Conservation (phyloP, 1,140 invertebrate species). For the Megalonaias nervosa region DNA sequence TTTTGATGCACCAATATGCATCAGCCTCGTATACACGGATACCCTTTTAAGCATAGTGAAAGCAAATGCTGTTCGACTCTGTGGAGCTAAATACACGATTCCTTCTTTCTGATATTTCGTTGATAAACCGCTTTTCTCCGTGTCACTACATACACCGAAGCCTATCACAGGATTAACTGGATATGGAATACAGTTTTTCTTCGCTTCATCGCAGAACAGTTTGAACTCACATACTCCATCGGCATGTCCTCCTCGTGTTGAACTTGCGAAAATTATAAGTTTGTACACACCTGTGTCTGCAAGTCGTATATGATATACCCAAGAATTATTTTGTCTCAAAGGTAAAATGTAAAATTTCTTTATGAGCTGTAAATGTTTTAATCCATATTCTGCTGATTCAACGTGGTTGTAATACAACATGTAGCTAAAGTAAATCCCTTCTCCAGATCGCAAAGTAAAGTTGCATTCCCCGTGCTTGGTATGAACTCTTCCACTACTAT, state of each 20-base stretch:
- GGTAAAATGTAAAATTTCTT: slow-evolving; percentile 8
- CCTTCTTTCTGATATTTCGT: slow-evolving; percentile 19
- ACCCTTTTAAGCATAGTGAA: slow-evolving; percentile 18
- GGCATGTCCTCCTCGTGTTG: neutral
- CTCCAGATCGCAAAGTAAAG: too few species aligned
- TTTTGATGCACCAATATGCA: slow-evolving; percentile 14
- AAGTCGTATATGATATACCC: slow-evolving; percentile 19
- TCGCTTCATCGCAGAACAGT: slow-evolving; percentile 6
- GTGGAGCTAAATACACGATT: slow-evolving; percentile 12
- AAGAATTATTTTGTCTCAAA: slow-evolving; percentile 3
- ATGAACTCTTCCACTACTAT: too few species aligned
- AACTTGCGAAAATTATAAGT: slow-evolving; percentile 9
- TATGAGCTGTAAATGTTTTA: slow-evolving; percentile 5
- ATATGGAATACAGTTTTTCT: slow-evolving; percentile 14
- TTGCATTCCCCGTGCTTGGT: too few species aligned
- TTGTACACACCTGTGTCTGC: slow-evolving; percentile 29
- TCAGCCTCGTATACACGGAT: slow-evolving; percentile 5
- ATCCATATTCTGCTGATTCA: slow-evolving; percentile 21
- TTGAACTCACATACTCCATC: slow-evolving; percentile 20
- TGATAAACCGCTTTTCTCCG: slow-evolving; percentile 19
- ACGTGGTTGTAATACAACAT: slow-evolving; percentile 22
- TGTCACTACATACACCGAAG: slow-evolving; percentile 12
- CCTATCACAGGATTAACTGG: slow-evolving; percentile 27
- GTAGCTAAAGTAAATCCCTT: slow-evolving; percentile 6
- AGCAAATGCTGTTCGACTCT: slow-evolving; percentile 6